These are phyloP conservation scores for Phalacrocorax pelagicus DNA, from an alignment of 2,113 vertebrate genomes.

Conservation along the genomic window DNA sequence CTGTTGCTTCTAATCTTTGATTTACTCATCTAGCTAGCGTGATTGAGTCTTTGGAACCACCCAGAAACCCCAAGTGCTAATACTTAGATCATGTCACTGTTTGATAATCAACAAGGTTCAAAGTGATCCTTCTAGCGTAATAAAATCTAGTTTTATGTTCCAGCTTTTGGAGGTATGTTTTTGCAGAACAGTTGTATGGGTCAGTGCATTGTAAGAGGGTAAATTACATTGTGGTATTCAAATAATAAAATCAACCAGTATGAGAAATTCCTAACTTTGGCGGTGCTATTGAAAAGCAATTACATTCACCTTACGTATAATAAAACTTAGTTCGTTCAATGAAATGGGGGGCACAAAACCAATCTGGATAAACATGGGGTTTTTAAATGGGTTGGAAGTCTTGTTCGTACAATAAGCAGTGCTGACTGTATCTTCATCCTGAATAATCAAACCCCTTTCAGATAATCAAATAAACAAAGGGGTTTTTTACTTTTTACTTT, in stretches of 20 bases:
- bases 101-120: background rate
- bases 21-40: background rate
- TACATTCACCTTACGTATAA: background rate
- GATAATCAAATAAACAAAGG: background rate
- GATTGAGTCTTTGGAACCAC: accelerated
- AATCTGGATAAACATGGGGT: background rate
- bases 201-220: background rate
- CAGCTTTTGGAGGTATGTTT: background rate
- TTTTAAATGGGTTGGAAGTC: background rate
- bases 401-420: background rate
- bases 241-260: background rate
- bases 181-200: background rate
- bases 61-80: background rate
- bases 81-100: background rate
- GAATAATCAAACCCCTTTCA: background rate
- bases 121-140: background rate
- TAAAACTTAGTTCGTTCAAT: background rate
- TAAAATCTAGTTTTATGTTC: background rate
- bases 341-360: background rate
- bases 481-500: background rate
- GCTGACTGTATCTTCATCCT: background rate
- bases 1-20: background rate
- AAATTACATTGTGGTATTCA: background rate
- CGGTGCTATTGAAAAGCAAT: background rate
- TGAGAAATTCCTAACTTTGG: background rate